Evolutionary conservation across 2,113 vertebrate species (phyloP).

Genomic region (Rostratula benghalensis): DNA sequence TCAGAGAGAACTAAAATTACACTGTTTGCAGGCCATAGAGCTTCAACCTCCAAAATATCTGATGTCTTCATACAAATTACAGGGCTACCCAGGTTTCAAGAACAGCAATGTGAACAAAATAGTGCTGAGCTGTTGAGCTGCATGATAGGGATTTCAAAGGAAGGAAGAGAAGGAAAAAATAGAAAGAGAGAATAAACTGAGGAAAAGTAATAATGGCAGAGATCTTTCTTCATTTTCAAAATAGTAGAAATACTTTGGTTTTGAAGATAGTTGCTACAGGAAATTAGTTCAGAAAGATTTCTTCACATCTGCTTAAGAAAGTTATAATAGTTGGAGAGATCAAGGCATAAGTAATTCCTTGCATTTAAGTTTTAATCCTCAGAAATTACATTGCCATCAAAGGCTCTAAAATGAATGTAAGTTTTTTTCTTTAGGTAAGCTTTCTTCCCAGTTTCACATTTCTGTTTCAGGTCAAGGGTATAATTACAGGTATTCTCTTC

Average conservation of each 20-base stretch:
- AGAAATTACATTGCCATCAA: not conserved
- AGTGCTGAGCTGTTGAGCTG: not conserved
- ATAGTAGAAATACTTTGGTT: not conserved
- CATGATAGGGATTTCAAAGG: fast-evolving
- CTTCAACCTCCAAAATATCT: not conserved
- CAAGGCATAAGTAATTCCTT: not conserved
- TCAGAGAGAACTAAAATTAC: too few relatives aligned
- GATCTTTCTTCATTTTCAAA: not conserved
- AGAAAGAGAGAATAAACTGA: not conserved
- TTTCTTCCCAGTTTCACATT: not conserved
- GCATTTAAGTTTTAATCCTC: not conserved
- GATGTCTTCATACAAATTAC: not conserved
- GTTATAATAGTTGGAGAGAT: not conserved
- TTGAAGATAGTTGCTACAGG: not conserved
- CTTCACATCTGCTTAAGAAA: not conserved
- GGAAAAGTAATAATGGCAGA: not conserved
- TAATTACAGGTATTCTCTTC: not conserved
- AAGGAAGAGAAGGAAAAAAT: fast-evolving
- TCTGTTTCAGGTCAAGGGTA: not conserved
- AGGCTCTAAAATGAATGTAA: not conserved
- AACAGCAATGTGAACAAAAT: not conserved
- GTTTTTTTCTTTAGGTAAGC: not conserved
- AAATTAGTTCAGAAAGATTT: not conserved
- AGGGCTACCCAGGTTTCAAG: not conserved
- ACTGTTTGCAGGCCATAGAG: not conserved